Percentiles rank a stretch among this genome's conserved stretches.
Evolutionary conservation across 2,888 invertebrate genomes (phyloP).

Genomic region (Nomada ferruginata): DNA sequence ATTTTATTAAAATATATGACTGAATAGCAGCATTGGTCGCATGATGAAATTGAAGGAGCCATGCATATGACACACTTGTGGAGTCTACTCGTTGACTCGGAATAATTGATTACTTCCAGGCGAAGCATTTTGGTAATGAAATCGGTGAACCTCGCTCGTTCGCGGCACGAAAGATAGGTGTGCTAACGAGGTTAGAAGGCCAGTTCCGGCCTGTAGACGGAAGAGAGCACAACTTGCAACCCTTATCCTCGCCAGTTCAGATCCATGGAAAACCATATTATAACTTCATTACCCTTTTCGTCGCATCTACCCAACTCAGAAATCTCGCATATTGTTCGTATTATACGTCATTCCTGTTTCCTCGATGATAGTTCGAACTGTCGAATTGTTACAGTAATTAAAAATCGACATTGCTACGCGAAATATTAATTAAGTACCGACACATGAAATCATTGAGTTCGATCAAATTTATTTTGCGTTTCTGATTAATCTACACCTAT

Average conservation of each 20-base stretch:
- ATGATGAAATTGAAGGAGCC: constrained; percentile 8
- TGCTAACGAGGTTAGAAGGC: constrained; percentile 73
- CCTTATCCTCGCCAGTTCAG: constrained; percentile 48
- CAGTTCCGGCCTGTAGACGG: constrained; percentile 54
- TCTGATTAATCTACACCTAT: no score
- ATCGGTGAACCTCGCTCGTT: constrained; percentile 69
- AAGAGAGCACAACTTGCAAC: constrained; percentile 51
- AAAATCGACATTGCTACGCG: no score
- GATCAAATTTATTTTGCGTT: no score
- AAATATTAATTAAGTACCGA: background rate
- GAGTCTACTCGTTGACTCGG: constrained; percentile 64
- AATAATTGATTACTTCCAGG: constrained; percentile 76
- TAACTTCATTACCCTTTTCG: constrained; percentile 68
- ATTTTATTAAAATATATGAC: background rate
- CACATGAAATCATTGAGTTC: no score
- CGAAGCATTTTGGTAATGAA: constrained; percentile 73
- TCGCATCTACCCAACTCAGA: constrained; percentile 51
- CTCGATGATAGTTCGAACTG: background rate
- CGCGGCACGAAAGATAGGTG: constrained; percentile 63
- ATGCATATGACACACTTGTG: constrained; percentile 32
- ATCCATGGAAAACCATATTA: constrained; percentile 65
- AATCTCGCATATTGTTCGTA: constrained; percentile 38
- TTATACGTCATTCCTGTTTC: background rate
- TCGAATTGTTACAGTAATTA: no score
- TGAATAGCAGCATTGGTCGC: background rate